Evolutionary conservation across 1,140 invertebrate genomes (phyloP).

Genomic region (Achroia grisella): DNA sequence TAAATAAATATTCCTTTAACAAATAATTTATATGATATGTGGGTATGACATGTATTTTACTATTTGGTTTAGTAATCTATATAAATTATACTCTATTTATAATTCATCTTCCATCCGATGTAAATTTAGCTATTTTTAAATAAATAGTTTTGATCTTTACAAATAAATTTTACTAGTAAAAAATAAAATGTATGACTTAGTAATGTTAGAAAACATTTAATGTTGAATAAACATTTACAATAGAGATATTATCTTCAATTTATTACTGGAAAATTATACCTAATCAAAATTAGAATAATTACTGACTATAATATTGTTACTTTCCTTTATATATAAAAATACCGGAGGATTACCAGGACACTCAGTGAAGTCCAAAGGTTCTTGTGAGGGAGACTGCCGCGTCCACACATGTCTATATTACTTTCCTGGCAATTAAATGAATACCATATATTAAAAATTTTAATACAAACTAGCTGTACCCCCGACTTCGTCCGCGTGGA

Average conservation of each 20-base stretch:
- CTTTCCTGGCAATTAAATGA: slow-evolving; percentile 60
- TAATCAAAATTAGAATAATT: too few relatives aligned
- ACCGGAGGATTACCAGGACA: slow-evolving; percentile 1
- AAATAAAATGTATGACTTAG: slow-evolving; percentile 6
- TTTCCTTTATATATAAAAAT: background rate
- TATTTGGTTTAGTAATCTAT: slow-evolving; percentile 3
- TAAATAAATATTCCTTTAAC: slow-evolving; percentile 3
- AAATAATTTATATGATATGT: slow-evolving; percentile 34
- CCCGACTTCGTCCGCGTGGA: too few relatives aligned
- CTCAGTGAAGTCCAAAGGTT: slow-evolving; percentile 29
- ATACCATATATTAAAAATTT: slow-evolving; percentile 2
- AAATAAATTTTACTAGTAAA: too few relatives aligned
- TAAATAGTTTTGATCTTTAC: too few relatives aligned
- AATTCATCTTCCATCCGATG: too few relatives aligned
- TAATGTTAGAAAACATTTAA: too few relatives aligned
- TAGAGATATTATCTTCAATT: too few relatives aligned
- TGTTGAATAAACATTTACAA: too few relatives aligned
- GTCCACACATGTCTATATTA: slow-evolving; percentile 72
- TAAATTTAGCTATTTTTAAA: too few relatives aligned
- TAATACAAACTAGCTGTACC: too few relatives aligned
- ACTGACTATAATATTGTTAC: too few relatives aligned
- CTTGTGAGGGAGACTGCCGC: slow-evolving; percentile 34
- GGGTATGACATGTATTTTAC: slow-evolving; percentile 29
- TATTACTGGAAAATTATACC: slow-evolving; percentile 1
- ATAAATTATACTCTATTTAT: too few relatives aligned